These are phyloP conservation scores for Drosophila nigrodunni DNA, from an alignment of 1,140 invertebrate genomes.

Conservation along the genomic window DNA sequence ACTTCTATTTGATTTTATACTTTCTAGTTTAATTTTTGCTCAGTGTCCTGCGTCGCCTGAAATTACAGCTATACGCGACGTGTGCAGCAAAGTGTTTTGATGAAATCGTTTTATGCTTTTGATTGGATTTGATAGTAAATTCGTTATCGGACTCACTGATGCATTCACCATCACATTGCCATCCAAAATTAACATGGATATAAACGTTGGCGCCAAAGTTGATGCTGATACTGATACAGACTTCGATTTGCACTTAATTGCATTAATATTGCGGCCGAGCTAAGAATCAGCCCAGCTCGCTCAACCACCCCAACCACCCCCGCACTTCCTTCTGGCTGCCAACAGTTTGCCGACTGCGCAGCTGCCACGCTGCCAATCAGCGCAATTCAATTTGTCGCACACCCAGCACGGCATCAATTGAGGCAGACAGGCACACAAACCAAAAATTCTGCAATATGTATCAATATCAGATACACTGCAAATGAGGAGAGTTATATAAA, in stretches of 20 bases:
- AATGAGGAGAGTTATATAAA: background rate
- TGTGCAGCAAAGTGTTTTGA: slow-evolving; percentile 33
- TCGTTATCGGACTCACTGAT: slow-evolving; percentile 70
- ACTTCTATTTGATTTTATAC: too few relatives aligned
- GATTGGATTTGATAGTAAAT: slow-evolving; percentile 75
- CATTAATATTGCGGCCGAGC: slow-evolving; percentile 67
- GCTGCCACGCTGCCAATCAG: slow-evolving; percentile 56
- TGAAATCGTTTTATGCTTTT: slow-evolving; percentile 69
- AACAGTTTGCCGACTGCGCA: background rate
- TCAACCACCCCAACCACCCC: too few relatives aligned
- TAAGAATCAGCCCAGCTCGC: slow-evolving; percentile 34
- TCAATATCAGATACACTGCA: slow-evolving; percentile 62
- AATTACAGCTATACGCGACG: slow-evolving; percentile 17
- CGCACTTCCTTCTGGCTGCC: too few relatives aligned
- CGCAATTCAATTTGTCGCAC: slow-evolving; percentile 74
- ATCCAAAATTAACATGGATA: slow-evolving; percentile 21
- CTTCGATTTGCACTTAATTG: slow-evolving; percentile 76
- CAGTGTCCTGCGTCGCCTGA: slow-evolving; percentile 6
- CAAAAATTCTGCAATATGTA: slow-evolving; percentile 61
- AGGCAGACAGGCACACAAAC: slow-evolving; percentile 37
- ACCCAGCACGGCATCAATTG: slow-evolving; percentile 6
- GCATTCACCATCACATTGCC: slow-evolving; percentile 59
- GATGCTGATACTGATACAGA: slow-evolving; percentile 36
- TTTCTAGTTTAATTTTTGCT: background rate
- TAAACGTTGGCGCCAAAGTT: slow-evolving; percentile 21